These are phyloP conservation scores for Axinella damicornis DNA, from an alignment of 37 sponge, comb jelly and placozoan genomes.

Conservation along the genomic window DNA sequence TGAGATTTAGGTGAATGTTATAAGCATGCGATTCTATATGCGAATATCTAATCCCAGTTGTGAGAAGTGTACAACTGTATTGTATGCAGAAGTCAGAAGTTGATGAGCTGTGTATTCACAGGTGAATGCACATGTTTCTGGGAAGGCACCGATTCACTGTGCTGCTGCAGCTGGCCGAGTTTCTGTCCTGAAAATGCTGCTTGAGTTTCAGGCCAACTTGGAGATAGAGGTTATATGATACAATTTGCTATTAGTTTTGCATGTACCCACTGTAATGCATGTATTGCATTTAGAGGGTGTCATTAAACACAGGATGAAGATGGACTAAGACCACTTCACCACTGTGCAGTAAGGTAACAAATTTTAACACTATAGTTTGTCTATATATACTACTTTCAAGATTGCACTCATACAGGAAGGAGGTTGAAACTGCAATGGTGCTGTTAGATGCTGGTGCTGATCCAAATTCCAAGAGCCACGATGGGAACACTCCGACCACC, in stretches of 20 bases:
- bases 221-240: not conserved
- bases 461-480: not conserved
- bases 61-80: too few species aligned
- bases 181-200: not conserved
- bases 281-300: too few species aligned
- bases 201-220: not conserved
- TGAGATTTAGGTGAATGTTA: too few species aligned
- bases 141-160: not conserved
- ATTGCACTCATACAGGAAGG: not conserved
- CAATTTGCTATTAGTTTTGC: not conserved
- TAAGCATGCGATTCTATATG: too few species aligned
- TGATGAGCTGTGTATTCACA: too few species aligned
- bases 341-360: slow-evolving; percentile 6
- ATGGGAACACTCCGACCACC: not conserved
- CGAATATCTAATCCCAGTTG: too few species aligned
- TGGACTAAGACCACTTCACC: slow-evolving; percentile 6
- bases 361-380: not conserved
- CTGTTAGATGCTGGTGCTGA: not conserved
- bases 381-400: not conserved
- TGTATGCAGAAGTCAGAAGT: too few species aligned
- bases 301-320: not conserved
- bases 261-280: not conserved
- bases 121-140: slow-evolving; percentile 2
- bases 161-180: slow-evolving; percentile 1
- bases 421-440: not conserved